Conservation (phyloP, 2,113 vertebrate genomes). For the Bagarius yarrelli region DNA sequence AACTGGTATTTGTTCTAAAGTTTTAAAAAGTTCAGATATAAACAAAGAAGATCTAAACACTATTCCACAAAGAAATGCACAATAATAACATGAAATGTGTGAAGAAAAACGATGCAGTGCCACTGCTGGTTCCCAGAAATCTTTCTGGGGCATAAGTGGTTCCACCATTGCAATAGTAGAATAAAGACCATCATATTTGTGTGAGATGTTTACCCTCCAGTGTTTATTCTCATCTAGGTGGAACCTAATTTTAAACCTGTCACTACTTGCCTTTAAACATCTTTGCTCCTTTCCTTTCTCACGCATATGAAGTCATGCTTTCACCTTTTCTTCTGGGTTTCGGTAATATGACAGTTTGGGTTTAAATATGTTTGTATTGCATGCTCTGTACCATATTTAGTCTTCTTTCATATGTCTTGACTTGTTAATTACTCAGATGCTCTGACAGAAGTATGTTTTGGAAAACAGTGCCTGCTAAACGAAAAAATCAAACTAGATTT, state of each 20-base stretch:
- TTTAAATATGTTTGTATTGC: background rate
- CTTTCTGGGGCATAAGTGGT: background rate
- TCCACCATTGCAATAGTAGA: background rate
- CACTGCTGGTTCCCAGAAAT: background rate
- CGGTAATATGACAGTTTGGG: background rate
- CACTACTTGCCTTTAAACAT: conserved; percentile 17
- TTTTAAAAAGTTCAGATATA: background rate
- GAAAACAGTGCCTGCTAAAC: background rate
- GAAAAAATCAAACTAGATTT: background rate
- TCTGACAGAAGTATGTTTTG: background rate
- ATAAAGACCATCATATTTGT: background rate
- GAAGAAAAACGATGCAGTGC: background rate
- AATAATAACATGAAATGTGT: background rate
- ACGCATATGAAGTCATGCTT: conserved; percentile 33
- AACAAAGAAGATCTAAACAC: background rate
- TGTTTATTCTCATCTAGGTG: conserved; percentile 30
- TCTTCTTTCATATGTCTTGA: background rate
- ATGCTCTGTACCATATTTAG: background rate
- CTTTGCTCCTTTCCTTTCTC: conserved; percentile 5
- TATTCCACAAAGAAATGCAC: background rate
- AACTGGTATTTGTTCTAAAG: background rate
- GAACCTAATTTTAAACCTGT: conserved; percentile 27
- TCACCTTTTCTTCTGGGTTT: conserved; percentile 6
- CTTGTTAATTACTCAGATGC: background rate
- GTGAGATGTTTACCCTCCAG: conserved; percentile 24